Evolutionary conservation across 2,113 vertebrate species (phyloP).

Genomic region (Tor tambroides): DNA sequence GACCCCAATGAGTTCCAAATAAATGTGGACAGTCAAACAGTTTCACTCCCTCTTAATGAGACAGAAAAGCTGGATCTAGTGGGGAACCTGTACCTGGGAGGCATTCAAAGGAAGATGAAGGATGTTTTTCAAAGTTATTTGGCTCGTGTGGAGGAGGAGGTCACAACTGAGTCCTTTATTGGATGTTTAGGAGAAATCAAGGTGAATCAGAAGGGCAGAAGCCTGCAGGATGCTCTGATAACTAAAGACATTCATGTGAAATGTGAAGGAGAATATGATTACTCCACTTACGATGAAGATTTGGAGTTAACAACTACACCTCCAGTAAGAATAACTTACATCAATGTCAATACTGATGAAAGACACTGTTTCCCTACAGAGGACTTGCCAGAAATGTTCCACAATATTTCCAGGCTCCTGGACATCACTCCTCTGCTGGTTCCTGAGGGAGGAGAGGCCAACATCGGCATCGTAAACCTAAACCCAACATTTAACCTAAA

Average conservation of each 20-base stretch:
- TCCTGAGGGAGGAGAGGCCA: constrained; percentile 79
- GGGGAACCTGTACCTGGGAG: constrained; percentile 89
- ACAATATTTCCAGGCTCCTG: constrained; percentile 85
- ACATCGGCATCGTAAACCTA: constrained; percentile 81
- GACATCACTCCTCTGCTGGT: constrained; percentile 81
- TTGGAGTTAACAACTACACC: constrained; percentile 75
- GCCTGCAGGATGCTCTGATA: constrained; percentile 85
- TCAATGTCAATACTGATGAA: constrained; percentile 62
- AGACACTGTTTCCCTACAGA: constrained; percentile 73
- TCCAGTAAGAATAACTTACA: constrained; percentile 60
- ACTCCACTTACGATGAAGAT: constrained; percentile 74
- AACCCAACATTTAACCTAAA: constrained; percentile 85
- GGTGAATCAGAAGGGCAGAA: constrained; percentile 82
- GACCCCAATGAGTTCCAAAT: constrained; percentile 79
- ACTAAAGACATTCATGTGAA: constrained; percentile 82
- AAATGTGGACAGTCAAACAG: constrained; percentile 84
- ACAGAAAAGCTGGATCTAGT: constrained; percentile 83
- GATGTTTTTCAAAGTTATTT: constrained; percentile 81
- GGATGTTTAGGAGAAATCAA: constrained; percentile 91
- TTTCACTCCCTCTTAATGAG: constrained; percentile 76
- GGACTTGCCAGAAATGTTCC: constrained; percentile 77
- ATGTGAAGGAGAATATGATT: constrained; percentile 86
- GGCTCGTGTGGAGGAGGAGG: constrained; percentile 69
- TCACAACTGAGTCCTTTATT: constrained; percentile 83
- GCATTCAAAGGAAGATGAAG: constrained; percentile 83